A percentile compares a stretch with the other conserved stretches of the same genome.
These are phyloP conservation scores for Andrena chrysosceles DNA, from an alignment of 2,888 invertebrate species.

Conservation along the genomic window DNA sequence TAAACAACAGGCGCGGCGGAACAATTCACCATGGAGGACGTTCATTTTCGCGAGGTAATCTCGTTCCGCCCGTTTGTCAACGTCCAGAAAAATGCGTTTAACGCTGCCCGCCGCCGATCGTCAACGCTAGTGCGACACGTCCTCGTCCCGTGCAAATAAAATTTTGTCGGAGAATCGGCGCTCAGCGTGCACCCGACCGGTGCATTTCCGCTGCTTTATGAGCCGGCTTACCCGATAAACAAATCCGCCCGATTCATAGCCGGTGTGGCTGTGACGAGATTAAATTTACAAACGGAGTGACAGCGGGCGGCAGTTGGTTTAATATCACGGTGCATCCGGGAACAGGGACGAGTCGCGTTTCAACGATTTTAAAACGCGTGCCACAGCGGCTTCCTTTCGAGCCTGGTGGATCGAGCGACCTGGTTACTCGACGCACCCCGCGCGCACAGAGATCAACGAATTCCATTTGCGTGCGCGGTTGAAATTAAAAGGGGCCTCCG, in stretches of 20 bases:
- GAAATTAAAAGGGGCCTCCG: background rate
- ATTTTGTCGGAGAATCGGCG: background rate
- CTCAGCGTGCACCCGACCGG: background rate
- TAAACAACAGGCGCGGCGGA: background rate
- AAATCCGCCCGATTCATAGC: background rate
- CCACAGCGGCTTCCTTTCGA: background rate
- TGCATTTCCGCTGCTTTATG: background rate
- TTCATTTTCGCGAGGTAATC: background rate
- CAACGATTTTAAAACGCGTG: conserved; percentile 12
- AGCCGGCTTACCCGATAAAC: background rate
- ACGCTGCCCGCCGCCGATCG: background rate
- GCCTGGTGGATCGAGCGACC: background rate
- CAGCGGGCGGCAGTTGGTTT: background rate
- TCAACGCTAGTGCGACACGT: background rate
- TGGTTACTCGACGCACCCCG: background rate
- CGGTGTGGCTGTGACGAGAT: background rate
- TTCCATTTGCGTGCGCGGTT: background rate
- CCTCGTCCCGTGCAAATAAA: background rate
- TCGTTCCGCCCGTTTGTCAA: background rate
- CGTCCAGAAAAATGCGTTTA: background rate
- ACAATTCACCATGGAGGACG: background rate
- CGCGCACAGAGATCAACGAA: background rate
- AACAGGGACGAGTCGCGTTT: background rate
- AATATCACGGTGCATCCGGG: background rate
- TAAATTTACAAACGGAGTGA: conserved; percentile 11